phyloP scores from a whole-genome alignment of 2,888 invertebrate genomes.

The Synanthedon tipuliformis region DNA sequence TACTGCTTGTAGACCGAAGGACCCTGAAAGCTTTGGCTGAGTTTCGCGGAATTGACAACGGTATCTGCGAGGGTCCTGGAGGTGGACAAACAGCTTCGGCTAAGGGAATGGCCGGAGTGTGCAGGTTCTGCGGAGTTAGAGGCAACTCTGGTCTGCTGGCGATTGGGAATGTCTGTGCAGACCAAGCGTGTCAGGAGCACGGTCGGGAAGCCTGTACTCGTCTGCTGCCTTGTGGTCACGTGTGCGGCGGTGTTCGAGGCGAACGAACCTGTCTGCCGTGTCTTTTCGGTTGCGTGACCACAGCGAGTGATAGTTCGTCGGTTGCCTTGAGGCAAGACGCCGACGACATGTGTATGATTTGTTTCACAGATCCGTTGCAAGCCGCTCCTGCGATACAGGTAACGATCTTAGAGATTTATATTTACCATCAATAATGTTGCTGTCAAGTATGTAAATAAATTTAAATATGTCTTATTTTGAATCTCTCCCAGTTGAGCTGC shows the following conservation, averaged over 20 bases:
- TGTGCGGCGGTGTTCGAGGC: slow-evolving; percentile 92
- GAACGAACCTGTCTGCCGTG: slow-evolving; percentile 91
- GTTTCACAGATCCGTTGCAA: slow-evolving; percentile 96
- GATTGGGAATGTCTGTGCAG: slow-evolving; percentile 93
- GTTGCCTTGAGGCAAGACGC: slow-evolving; percentile 89
- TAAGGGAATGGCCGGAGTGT: slow-evolving; percentile 74
- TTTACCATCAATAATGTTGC: not conserved
- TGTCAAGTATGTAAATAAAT: not conserved
- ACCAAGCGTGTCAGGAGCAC: slow-evolving; percentile 92
- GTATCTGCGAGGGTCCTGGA: slow-evolving; percentile 15
- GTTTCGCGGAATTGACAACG: slow-evolving; percentile 76
- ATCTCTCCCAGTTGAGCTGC: slow-evolving; percentile 77
- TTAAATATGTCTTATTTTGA: not conserved
- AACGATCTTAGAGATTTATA: slow-evolving; percentile 3
- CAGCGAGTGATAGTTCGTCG: slow-evolving; percentile 73
- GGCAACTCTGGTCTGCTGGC: slow-evolving; percentile 87
- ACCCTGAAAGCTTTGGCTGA: slow-evolving; percentile 92
- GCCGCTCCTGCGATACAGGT: slow-evolving; percentile 95
- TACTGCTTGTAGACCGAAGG: slow-evolving; percentile 91
- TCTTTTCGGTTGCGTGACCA: slow-evolving; percentile 79
- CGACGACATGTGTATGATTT: slow-evolving; percentile 99
- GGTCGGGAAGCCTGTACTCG: slow-evolving; percentile 85
- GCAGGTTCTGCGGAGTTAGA: slow-evolving; percentile 91
- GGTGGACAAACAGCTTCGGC: slow-evolving; percentile 13
- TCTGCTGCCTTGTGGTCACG: slow-evolving; percentile 87